Conservation (phyloP, 2,797 vertebrate species). For the Melanotaenia pygmaea region DNA sequence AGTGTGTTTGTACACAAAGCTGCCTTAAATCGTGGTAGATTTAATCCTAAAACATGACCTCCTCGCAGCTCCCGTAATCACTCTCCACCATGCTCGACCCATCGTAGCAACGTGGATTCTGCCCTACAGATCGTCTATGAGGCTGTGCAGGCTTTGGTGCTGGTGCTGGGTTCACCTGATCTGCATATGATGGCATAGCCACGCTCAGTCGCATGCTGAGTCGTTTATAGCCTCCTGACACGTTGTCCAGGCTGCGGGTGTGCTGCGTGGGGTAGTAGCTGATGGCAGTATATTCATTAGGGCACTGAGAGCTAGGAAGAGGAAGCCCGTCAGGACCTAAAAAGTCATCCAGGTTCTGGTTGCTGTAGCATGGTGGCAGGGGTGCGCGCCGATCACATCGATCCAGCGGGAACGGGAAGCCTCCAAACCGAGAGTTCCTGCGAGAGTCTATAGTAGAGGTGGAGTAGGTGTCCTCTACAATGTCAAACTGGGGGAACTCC, state of each 20-base stretch:
- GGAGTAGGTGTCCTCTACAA: slow-evolving; percentile 83
- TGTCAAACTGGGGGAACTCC: slow-evolving; percentile 91
- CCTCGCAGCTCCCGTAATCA: slow-evolving; percentile 97
- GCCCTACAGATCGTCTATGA: slow-evolving; percentile 60
- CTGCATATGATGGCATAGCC: slow-evolving; percentile 92
- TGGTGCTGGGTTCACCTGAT: slow-evolving; percentile 69
- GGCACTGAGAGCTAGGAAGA: slow-evolving; percentile 85
- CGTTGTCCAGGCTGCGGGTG: slow-evolving; percentile 82
- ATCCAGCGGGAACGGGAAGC: slow-evolving; percentile 95
- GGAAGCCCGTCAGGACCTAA: slow-evolving; percentile 85
- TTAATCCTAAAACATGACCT: slow-evolving; percentile 92
- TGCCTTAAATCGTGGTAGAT: slow-evolving; percentile 22
- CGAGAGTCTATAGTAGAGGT: slow-evolving; percentile 80
- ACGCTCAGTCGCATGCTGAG: slow-evolving; percentile 93
- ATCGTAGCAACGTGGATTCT: slow-evolving; percentile 80
- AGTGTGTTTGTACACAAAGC: slow-evolving; percentile 28
- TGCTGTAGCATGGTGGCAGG: slow-evolving; percentile 94
- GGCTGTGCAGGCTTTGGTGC: slow-evolving; percentile 66
- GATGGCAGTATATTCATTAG: slow-evolving; percentile 94
- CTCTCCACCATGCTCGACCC: slow-evolving; percentile 92
- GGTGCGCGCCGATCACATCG: slow-evolving; percentile 91
- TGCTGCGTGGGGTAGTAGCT: slow-evolving; percentile 94
- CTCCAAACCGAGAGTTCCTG: slow-evolving; percentile 87
- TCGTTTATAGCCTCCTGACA: slow-evolving; percentile 86
- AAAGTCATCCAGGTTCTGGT: slow-evolving; percentile 95